A percentile compares a stretch with the other conserved stretches of the same genome.
Conservation (phyloP, 2,888 invertebrate species). For the Oscheius sp. region DNA sequence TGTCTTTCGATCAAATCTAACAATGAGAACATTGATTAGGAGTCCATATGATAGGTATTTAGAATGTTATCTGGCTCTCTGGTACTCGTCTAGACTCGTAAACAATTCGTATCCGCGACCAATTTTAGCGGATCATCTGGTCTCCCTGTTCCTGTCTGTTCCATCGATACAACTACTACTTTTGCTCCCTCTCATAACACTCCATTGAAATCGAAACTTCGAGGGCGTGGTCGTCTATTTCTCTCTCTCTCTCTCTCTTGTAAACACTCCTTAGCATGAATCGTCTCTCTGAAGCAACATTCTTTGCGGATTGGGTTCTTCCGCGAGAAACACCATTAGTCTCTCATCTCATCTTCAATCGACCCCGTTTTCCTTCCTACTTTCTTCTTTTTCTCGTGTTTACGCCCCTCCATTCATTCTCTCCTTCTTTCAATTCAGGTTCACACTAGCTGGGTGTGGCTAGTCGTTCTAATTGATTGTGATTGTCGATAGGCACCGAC, state of each 20-base stretch:
- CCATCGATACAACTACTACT: no score
- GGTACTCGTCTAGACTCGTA: neutral
- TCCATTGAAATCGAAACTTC: neutral
- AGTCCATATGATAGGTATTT: conserved; percentile 12
- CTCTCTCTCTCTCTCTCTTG: neutral
- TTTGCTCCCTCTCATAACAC: neutral
- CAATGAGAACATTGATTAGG: neutral
- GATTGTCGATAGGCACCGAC: conserved; percentile 25
- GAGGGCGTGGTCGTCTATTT: neutral
- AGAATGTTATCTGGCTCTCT: conserved; percentile 10
- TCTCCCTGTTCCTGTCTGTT: conserved; percentile 8
- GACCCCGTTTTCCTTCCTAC: neutral
- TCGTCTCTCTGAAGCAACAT: neutral
- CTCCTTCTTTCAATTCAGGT: conserved; percentile 21
- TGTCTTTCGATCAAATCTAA: conserved; percentile 13
- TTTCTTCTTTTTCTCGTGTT: neutral
- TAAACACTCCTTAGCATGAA: no score
- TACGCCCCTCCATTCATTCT: neutral
- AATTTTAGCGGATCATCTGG: conserved; percentile 21
- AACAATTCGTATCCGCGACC: neutral
- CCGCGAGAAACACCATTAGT: neutral
- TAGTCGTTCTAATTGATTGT: conserved; percentile 28
- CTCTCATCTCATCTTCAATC: neutral
- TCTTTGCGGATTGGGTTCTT: neutral
- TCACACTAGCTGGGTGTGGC: conserved; percentile 26